phyloP scores from a whole-genome alignment of 2,888 invertebrate species.

The Nemotelus pantherinus region DNA sequence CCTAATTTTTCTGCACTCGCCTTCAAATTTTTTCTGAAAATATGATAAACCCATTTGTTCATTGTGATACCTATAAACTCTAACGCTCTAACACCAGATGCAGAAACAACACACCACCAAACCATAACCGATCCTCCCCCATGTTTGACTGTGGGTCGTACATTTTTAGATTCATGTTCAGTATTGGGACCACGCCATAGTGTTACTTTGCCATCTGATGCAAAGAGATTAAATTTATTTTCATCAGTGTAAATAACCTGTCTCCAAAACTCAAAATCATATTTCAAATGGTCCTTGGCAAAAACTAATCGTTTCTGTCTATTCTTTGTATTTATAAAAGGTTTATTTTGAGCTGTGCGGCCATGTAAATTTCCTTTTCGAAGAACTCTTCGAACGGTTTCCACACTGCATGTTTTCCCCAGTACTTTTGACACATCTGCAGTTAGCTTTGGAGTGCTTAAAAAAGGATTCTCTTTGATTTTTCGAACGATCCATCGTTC shows the following conservation, averaged over 20 bases:
- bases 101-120: not conserved
- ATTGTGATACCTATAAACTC: not conserved
- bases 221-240: not conserved
- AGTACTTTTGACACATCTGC: not conserved
- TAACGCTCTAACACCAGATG: not conserved
- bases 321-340: constrained; percentile 10
- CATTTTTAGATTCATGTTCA: not conserved
- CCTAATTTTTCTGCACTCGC: not conserved
- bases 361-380: constrained; percentile 7
- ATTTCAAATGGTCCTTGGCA: constrained; percentile 2
- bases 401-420: constrained; percentile 9
- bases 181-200: not conserved
- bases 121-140: not conserved
- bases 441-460: constrained; percentile 9
- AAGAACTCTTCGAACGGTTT: constrained; percentile 6
- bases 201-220: not conserved
- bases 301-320: constrained; percentile 1
- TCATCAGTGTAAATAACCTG: constrained; percentile 10
- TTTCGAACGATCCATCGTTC: constrained; percentile 1
- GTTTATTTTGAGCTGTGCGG: not conserved
- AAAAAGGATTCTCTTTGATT: constrained; percentile 3
- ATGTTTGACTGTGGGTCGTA: not conserved
- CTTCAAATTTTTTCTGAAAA: not conserved
- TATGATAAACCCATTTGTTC: not conserved
- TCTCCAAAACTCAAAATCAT: constrained; percentile 7